Base-by-base conservation (phyloP, 2,888 invertebrate genomes). In the Acronicta leporina region DNA sequence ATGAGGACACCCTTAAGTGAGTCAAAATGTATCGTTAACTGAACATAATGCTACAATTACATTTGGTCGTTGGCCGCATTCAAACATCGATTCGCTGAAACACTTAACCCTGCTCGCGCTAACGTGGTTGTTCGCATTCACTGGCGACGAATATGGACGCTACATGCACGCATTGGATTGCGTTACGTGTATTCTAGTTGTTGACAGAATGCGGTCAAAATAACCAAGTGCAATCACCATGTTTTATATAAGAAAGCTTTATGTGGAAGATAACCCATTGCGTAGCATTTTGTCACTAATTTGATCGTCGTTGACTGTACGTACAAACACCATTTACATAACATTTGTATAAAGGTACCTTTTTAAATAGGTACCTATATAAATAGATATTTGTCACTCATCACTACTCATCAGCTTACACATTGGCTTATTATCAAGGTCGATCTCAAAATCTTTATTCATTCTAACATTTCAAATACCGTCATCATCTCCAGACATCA, bases 1-100 rank as follows among this genome's bases (percentile, higher is more conserved):
- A 96, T 44, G 97, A 98, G 70, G 97, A 97, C 85, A 97, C 96
- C 0, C 92, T 98, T 55, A 97, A 97, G 94, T 94, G 82, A 93
- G 94, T 89, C 62, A 68, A 64, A 62, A 66, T 64, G 63, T 74
- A 63, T 73, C 51, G 70, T 62, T 67, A 72, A 75, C 58, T 65
- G 63, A 69, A 74, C 67, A 63, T 77, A 70, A 75, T 68, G 55
- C 50, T 61, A 75, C 70, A 63, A 77, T 77, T 68, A 62, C 71
- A 77, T 71, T 74, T 77, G 64, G 76, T 67, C 72, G 63, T 52
- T 74, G 73, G 68, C 75, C 73, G 77, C 77, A 77, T 77, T 77
- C 73, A 45, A 75, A 63, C 63, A 63, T 54, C 64, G 66, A 72
- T 76, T 74, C 75, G 60, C 45, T 61, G 72, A 74, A 76, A 72